A percentile compares a stretch with the other conserved stretches of the same genome.
Conservation (phyloP, 2,888 invertebrate genomes). For the Podotricha telesiphe region DNA sequence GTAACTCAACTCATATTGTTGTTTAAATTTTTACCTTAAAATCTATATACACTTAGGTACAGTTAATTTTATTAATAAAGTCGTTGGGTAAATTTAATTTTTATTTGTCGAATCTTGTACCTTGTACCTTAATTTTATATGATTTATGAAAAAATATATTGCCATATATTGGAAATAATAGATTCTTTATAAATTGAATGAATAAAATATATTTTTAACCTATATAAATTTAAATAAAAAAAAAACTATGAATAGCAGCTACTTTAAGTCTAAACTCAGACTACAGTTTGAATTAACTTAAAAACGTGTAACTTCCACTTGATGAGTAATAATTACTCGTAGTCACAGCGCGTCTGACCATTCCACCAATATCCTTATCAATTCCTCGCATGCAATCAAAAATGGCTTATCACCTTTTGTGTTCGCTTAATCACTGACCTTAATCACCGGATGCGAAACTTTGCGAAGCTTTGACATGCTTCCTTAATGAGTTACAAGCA, state of each 20-base stretch:
- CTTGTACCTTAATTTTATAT: no score
- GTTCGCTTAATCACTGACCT: slow-evolving; percentile 50
- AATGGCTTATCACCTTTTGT: slow-evolving; percentile 45
- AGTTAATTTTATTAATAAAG: no score
- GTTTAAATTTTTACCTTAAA: background rate
- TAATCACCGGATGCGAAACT: slow-evolving; percentile 51
- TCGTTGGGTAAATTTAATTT: no score
- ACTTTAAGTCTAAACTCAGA: background rate
- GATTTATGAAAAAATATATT: no score
- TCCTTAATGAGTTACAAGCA: slow-evolving; percentile 47
- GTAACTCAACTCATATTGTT: background rate
- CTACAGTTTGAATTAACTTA: background rate
- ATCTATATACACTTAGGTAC: background rate
- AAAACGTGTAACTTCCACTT: background rate
- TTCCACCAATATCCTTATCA: slow-evolving; percentile 36
- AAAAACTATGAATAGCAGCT: no score
- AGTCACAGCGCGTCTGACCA: slow-evolving; percentile 5
- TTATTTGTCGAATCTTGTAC: no score
- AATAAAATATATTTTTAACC: no score
- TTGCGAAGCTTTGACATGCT: slow-evolving; percentile 48
- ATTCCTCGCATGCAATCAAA: slow-evolving; percentile 41
- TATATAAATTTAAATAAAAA: no score
- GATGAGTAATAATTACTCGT: background rate
- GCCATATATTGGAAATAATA: no score
- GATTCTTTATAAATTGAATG: no score